Percentiles rank a stretch among this genome's conserved stretches.
These are phyloP conservation scores for Bryconaethiops microstoma DNA, from an alignment of 2,797 vertebrate species.

Conservation along the genomic window DNA sequence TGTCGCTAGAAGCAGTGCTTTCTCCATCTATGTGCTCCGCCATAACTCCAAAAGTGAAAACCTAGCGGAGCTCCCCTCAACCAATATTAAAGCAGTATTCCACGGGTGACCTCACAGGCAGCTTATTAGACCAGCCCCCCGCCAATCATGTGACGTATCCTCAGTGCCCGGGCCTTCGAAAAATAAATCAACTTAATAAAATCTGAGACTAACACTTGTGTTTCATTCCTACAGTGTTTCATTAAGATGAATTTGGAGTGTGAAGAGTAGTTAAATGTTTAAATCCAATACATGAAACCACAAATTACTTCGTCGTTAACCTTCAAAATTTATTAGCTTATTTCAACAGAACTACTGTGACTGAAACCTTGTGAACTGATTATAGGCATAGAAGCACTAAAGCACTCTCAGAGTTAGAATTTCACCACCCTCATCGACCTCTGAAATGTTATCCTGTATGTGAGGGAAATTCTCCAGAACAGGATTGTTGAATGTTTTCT, in stretches of 20 bases:
- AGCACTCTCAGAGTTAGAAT: constrained; percentile 74
- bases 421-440: constrained; percentile 69
- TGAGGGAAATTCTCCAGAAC: constrained; percentile 63
- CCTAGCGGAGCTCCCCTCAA: constrained; percentile 65
- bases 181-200: neutral
- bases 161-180: neutral
- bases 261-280: too few species aligned
- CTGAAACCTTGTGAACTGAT: neutral
- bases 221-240: neutral
- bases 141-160: constrained; percentile 10
- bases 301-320: neutral
- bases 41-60: constrained; percentile 73
- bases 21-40: constrained; percentile 87
- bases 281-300: neutral
- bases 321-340: neutral
- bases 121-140: constrained; percentile 10
- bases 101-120: neutral
- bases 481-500: constrained; percentile 68
- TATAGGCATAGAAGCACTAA: constrained; percentile 26
- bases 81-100: constrained; percentile 31
- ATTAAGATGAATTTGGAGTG: neutral
- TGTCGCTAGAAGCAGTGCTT: constrained; percentile 75
- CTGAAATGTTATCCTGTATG: constrained; percentile 69
- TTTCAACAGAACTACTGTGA: neutral
- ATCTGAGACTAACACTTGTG: too few species aligned